Base-by-base conservation (phyloP, 2,113 vertebrate genomes). In the Anas platyrhynchos region DNA sequence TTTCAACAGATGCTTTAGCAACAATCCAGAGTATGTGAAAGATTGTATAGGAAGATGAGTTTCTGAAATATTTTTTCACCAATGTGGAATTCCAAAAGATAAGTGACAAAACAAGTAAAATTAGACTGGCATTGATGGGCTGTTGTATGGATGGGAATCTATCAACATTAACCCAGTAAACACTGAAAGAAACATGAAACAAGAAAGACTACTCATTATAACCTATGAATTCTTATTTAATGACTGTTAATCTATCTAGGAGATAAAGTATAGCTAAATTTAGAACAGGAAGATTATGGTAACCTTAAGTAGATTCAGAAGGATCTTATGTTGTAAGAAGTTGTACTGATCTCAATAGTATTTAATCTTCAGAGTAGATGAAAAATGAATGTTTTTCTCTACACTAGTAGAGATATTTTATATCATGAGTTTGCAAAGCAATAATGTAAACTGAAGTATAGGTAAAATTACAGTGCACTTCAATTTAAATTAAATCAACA, bases 1-100 rank as follows among this genome's bases (percentile, higher is more conserved):
- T 89, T 92, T 25, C 25, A 84, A 72, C 87, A 96, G 82, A 92
- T 91, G 74, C 74, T 82, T 67, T 43, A 89, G 48, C 22, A 81
- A 59, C 48, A 56, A 58, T 52, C 36, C 77, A 91, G 87, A 93
- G 56, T 59, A 94, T 92, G 66, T 55, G 32, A 82, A 86, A 81
- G 56, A 72, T 79, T 87, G 8, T 78, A 41, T 0, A 29, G 29
- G 74, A 75, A 87, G 16, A 52, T 52, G 38, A 75, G 16, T 65
- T 94, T 75, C 66, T 82, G 27, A 89, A 61, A 56, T 3, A 56
- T 34, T 63, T 93, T 61, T 65, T 16, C 13, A 43, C 22, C 31
- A 7, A 94, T 89, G 7, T 29, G 8, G 32, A 6, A 31, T 83
- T 89, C 1, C 5, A 68, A 78, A 90, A 94, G 62, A 48, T 80